These are phyloP conservation scores for Polypterus senegalus DNA, from an alignment of 2,113 vertebrate genomes.

Conservation along the genomic window DNA sequence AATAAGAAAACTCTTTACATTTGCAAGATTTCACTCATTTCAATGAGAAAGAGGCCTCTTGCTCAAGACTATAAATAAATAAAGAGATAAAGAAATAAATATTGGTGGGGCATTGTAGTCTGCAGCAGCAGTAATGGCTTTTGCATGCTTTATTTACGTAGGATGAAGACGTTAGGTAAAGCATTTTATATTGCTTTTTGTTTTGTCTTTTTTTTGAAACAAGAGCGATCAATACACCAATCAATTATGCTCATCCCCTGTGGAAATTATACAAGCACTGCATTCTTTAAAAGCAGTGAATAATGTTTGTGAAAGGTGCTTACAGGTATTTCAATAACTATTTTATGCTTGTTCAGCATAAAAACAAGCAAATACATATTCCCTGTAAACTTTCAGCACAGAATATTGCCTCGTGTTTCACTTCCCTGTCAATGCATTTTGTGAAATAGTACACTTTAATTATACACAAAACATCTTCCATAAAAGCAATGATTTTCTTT, in stretches of 20 bases:
- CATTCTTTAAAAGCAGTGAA: slow-evolving; percentile 48
- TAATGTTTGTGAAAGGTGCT: slow-evolving; percentile 39
- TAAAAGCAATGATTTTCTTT: background rate
- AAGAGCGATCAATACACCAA: slow-evolving; percentile 48
- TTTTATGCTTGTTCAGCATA: slow-evolving; percentile 44
- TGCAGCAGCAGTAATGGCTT: too few species aligned
- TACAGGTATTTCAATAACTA: slow-evolving; percentile 33
- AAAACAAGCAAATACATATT: slow-evolving; percentile 20
- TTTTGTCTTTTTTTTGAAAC: slow-evolving; percentile 26
- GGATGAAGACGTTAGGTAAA: slow-evolving; percentile 6
- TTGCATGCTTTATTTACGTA: too few species aligned
- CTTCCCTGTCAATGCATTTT: background rate
- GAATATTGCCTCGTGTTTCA: background rate
- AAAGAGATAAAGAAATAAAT: too few species aligned
- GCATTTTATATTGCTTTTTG: slow-evolving; percentile 29
- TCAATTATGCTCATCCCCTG: slow-evolving; percentile 43
- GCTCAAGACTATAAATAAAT: too few species aligned
- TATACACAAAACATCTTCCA: background rate
- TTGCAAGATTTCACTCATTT: too few species aligned
- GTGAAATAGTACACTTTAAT: background rate
- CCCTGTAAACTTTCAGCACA: background rate
- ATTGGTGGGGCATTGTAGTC: too few species aligned
- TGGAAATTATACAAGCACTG: slow-evolving; percentile 43
- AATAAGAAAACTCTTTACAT: too few species aligned
- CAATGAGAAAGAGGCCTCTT: too few species aligned